These are phyloP conservation scores for Athene noctua DNA, from an alignment of 2,113 vertebrate species.

Conservation along the genomic window DNA sequence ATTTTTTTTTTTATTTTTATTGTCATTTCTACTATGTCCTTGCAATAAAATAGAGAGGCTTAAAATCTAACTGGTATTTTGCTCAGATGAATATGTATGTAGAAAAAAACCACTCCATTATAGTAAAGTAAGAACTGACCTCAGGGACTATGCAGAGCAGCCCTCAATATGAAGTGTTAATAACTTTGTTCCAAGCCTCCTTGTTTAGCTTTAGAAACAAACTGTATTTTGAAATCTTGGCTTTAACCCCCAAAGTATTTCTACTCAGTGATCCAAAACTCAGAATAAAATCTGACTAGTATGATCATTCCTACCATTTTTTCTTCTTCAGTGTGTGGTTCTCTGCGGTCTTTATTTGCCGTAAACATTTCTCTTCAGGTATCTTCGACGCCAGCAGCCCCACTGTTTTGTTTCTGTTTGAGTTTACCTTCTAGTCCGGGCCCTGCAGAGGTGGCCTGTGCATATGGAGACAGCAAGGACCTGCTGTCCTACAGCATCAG, in stretches of 20 bases:
- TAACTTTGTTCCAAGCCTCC: not conserved
- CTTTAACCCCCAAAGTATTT: not conserved
- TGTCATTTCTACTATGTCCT: not conserved
- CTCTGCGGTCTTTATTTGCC: not conserved
- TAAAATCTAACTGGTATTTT: not conserved
- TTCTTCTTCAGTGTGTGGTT: not conserved
- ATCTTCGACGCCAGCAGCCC: not conserved
- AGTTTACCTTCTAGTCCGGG: not conserved
- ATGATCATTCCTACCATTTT: no score
- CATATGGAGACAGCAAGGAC: accelerated
- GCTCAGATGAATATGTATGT: not conserved
- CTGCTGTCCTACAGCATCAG: not conserved
- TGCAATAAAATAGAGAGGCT: not conserved
- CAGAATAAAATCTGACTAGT: not conserved
- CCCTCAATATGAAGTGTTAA: not conserved
- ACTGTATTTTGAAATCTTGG: not conserved
- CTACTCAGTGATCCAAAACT: not conserved
- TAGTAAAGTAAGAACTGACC: not conserved
- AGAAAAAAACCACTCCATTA: not conserved
- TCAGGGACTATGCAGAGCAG: not conserved
- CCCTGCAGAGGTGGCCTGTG: no score
- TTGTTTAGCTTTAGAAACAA: not conserved
- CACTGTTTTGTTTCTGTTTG: not conserved
- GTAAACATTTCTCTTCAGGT: accelerated
- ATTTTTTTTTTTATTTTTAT: not conserved